A percentile compares a stretch with the other conserved stretches of the same genome.
Conservation (phyloP, 2,797 vertebrate species). For the Periophthalmus magnuspinnatus region DNA sequence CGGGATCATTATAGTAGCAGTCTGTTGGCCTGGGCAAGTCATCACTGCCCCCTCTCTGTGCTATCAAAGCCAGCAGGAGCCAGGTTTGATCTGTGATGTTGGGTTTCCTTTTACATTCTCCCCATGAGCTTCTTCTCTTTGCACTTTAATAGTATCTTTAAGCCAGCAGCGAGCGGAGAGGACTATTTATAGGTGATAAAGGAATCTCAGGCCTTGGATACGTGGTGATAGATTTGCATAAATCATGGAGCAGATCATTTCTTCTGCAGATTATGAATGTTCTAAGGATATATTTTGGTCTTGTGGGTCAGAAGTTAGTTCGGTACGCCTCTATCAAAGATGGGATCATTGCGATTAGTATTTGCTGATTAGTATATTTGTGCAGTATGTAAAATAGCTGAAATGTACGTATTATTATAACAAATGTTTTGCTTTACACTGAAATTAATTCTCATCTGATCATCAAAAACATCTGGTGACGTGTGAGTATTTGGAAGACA, state of each 20-base stretch:
- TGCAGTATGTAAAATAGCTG: constrained; percentile 18
- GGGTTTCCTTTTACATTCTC: constrained; percentile 49
- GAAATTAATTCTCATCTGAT: background rate
- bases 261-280: constrained; percentile 69
- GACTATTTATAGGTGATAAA: constrained; percentile 71
- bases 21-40: constrained; percentile 37
- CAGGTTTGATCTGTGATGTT: constrained; percentile 59
- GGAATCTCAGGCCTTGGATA: constrained; percentile 67
- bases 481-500: too few relatives aligned
- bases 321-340: constrained; percentile 61
- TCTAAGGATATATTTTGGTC: constrained; percentile 63
- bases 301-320: constrained; percentile 49
- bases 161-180: constrained; percentile 54
- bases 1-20: constrained; percentile 27
- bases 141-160: constrained; percentile 67
- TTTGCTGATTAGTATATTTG: constrained; percentile 39
- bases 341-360: constrained; percentile 47
- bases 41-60: constrained; percentile 35
- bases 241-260: constrained; percentile 70
- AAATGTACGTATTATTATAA: constrained; percentile 3
- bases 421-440: background rate
- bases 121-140: constrained; percentile 40
- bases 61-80: constrained; percentile 51
- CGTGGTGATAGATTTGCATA: constrained; percentile 76
- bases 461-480: background rate